Evolutionary conservation across 2,888 invertebrate genomes (phyloP), one percentile per base, ranked within the genome.

Genomic region (Lysandra coridon): DNA sequence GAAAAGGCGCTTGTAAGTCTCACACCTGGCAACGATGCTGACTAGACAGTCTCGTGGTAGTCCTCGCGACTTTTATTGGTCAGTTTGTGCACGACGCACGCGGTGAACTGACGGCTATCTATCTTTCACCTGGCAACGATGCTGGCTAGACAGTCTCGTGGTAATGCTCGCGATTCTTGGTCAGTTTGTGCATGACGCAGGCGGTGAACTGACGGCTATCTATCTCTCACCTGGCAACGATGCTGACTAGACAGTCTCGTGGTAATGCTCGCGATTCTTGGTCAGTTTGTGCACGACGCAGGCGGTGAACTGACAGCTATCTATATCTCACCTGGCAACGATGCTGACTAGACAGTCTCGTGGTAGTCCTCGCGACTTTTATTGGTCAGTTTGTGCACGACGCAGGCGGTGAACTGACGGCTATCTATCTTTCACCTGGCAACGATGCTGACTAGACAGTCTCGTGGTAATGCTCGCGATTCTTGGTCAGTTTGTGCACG

Each of bases 221-320:
- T 23, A n/a, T n/a, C 23, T 62, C 62, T 62, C 7, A 62, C 62
- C 62, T 23, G 62, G n/a, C n/a, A n/a, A 62, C 1, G 62, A 62
- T 4, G 57, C 12, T 17, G 57, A 7, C 62, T 62, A 62, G 62
- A 62, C 62, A 7, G 62, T 62, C 23, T 62, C 62, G 62, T n/a
- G 23, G 62, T 62, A 62, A 6, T n/a, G 6, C n/a, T n/a, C n/a
- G 62, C 62, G 62, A n/a, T 17, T n/a, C 44, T 83, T 84, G 49
- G 80, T 80, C 0, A 82, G 74, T 53, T 83, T 87, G 17, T 88
- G 87, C 0, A 89, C 82, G 4, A 88, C 89, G 49, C 87, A 88
- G 0, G 88, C 88, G 0, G 85, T 79, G 79, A 88, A 87, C 0
- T 88, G 84, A 0, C 62, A 7, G 23, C 7, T n/a, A 2, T 7